Evolutionary conservation across 2,888 invertebrate genomes (phyloP).

Genomic region (Papilio protenor): DNA sequence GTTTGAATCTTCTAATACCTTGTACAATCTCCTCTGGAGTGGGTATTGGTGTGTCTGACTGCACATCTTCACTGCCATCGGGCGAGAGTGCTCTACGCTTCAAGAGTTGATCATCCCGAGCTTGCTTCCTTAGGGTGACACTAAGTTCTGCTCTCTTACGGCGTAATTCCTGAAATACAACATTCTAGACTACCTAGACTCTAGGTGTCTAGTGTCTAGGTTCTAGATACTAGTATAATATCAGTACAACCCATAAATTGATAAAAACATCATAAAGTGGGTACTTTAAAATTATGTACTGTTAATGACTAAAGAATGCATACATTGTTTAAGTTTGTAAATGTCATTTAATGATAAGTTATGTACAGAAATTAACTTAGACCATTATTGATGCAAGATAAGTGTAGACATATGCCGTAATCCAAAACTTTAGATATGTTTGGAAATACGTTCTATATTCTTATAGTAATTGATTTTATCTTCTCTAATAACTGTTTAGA

Average conservation of each 20-base stretch:
- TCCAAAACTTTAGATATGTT: neutral
- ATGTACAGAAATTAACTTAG: no score
- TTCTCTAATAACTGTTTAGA: neutral
- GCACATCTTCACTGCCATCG: slow-evolving; percentile 76
- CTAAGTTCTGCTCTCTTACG: slow-evolving; percentile 94
- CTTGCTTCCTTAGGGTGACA: slow-evolving; percentile 95
- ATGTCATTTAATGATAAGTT: neutral
- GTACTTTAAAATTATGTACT: neutral
- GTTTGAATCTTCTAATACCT: slow-evolving; percentile 61
- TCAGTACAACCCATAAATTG: neutral
- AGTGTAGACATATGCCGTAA: no score
- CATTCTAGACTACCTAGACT: neutral
- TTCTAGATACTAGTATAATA: no score
- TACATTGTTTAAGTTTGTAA: neutral
- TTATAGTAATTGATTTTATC: neutral
- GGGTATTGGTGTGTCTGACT: slow-evolving; percentile 73
- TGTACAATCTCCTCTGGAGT: slow-evolving; percentile 89
- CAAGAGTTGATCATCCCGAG: slow-evolving; percentile 96
- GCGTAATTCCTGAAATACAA: slow-evolving; percentile 89
- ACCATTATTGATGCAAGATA: no score
- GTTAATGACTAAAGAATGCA: no score
- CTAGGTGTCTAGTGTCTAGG: no score
- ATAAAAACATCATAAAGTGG: neutral
- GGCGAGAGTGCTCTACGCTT: slow-evolving; percentile 93
- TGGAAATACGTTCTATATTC: neutral